A percentile compares a stretch with the other conserved stretches of the same genome.
phyloP scores from a whole-genome alignment of 1,140 invertebrate genomes.

The Drosophila lini region DNA sequence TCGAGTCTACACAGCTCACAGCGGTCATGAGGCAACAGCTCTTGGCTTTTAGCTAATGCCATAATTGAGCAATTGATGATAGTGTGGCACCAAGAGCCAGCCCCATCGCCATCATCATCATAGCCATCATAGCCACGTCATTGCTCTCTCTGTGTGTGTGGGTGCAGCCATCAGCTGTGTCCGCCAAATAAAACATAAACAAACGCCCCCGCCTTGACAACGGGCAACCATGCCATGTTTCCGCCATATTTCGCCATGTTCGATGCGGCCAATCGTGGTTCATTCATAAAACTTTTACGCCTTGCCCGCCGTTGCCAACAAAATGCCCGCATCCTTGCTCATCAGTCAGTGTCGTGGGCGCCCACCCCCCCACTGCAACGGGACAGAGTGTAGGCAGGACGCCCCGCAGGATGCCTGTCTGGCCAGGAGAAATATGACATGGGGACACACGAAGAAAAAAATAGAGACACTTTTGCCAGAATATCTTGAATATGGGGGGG shows the following conservation, averaged over 20 bases:
- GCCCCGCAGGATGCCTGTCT: no score
- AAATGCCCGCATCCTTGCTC: slow-evolving; percentile 7
- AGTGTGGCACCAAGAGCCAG: slow-evolving; percentile 2
- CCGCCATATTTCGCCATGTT: slow-evolving; percentile 13
- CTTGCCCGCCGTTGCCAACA: not conserved
- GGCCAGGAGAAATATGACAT: no score
- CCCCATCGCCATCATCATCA: slow-evolving; percentile 8
- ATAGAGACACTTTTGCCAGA: no score
- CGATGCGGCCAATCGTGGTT: slow-evolving; percentile 59
- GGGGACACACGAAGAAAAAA: no score
- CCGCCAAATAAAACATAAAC: slow-evolving; percentile 60
- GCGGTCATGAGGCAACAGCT: slow-evolving; percentile 6
- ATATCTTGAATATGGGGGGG: no score
- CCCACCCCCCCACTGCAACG: no score
- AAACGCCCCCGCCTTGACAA: slow-evolving; percentile 62
- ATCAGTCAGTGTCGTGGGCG: slow-evolving; percentile 22
- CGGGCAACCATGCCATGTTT: not conserved
- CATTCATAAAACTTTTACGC: slow-evolving; percentile 74
- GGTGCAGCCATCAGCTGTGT: slow-evolving; percentile 20
- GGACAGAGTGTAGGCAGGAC: no score
- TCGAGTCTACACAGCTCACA: slow-evolving; percentile 7
- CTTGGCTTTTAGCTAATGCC: slow-evolving; percentile 36
- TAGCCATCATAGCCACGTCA: slow-evolving; percentile 20
- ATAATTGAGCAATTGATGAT: slow-evolving; percentile 57
- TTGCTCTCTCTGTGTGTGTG: not conserved